These are phyloP conservation scores for Rhadinocentrus ornatus DNA, from an alignment of 2,797 vertebrate genomes.

Conservation along the genomic window DNA sequence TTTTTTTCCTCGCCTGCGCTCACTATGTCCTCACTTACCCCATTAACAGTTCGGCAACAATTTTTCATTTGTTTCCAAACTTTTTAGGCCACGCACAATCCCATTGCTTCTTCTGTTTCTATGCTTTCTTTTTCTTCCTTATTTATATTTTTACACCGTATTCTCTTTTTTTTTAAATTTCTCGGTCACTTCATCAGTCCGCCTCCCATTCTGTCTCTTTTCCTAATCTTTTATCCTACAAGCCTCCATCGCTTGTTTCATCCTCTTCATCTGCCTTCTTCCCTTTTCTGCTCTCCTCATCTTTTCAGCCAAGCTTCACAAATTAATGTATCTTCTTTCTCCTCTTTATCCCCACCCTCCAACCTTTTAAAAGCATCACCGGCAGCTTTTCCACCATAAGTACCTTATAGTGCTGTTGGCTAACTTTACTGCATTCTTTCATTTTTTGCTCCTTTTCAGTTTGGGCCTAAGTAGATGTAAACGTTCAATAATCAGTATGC, in stretches of 20 bases:
- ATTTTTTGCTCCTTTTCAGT: neutral
- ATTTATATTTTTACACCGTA: constrained; percentile 1
- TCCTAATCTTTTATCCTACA: constrained; percentile 21
- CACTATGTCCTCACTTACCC: neutral
- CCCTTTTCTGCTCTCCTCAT: constrained; percentile 7
- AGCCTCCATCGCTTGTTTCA: constrained; percentile 1
- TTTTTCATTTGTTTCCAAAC: constrained; percentile 4
- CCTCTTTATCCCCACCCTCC: constrained; percentile 7
- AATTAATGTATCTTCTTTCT: neutral
- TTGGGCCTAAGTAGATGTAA: neutral
- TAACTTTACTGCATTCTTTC: constrained; percentile 19
- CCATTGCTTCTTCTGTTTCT: neutral
- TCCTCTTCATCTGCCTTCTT: constrained; percentile 3
- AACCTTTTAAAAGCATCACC: neutral
- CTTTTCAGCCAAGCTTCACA: constrained; percentile 4
- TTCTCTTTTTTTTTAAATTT: constrained; percentile 10
- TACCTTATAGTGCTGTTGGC: constrained; percentile 17
- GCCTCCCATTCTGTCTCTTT: neutral
- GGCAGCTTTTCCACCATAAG: constrained; percentile 14
- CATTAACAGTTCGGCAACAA: neutral
- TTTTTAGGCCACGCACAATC: neutral
- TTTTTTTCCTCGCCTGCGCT: constrained; percentile 9
- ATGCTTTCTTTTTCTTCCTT: constrained; percentile 14
- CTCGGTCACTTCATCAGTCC: constrained; percentile 24
- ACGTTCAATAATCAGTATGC: constrained; percentile 37